Evolutionary conservation across 1,140 invertebrate species (phyloP).

Genomic region (Dinothrombium tinctorium): DNA sequence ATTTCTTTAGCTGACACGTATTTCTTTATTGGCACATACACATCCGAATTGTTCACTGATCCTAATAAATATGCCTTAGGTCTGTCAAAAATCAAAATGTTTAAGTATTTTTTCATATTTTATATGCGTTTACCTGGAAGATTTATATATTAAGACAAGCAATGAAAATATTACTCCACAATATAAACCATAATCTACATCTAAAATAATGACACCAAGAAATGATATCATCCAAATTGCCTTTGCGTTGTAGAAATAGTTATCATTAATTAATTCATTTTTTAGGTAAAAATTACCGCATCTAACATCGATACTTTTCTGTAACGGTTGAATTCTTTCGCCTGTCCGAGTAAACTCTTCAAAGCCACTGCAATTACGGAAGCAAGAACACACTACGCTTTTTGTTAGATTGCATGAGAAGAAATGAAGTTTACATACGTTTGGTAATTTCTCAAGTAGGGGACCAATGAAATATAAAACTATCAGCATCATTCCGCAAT

Average conservation of each 20-base stretch:
- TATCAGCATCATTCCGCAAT: conserved; percentile 24
- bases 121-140: not conserved
- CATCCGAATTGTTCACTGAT: conserved; percentile 39
- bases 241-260: too few relatives aligned
- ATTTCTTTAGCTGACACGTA: conserved; percentile 30
- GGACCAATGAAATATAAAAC: conserved; percentile 27
- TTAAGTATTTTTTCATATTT: conserved; percentile 2
- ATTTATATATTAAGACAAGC: conserved; percentile 19
- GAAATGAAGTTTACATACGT: conserved; percentile 13
- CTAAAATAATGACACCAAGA: conserved; percentile 25
- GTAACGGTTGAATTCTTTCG: conserved; percentile 20
- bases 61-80: conserved; percentile 27
- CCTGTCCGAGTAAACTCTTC: conserved; percentile 23
- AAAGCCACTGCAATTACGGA: conserved; percentile 28
- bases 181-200: conserved; percentile 28
- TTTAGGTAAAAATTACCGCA: conserved; percentile 18
- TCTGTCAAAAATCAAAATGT: conserved; percentile 24
- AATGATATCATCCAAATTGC: conserved; percentile 29
- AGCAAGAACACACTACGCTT: conserved; percentile 22
- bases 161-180: conserved; percentile 26
- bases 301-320: conserved; percentile 24
- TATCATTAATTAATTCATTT: not conserved
- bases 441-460: conserved; percentile 20
- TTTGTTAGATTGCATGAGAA: not conserved
- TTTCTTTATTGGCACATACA: conserved; percentile 44